Base-by-base conservation (phyloP, 2,888 invertebrate genomes). In the Pollenia labialis region DNA sequence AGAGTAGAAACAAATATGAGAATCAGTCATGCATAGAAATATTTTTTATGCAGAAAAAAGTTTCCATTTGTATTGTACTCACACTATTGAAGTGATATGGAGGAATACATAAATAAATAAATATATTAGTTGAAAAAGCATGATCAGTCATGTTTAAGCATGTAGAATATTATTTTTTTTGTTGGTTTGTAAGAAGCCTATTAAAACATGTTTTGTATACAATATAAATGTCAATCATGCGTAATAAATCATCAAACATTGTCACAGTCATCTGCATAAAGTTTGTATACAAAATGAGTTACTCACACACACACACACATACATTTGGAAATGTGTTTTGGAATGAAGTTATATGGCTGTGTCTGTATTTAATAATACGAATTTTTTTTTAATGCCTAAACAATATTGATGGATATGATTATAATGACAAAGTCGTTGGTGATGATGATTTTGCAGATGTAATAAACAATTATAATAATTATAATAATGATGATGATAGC, bases 201-300 rank as follows among this genome's bases (percentile, higher is more conserved):
- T 82, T 79, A 85, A 85, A 85, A 81, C 77, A 75, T 82, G 79
- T 79, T 82, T 82, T 52, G 79, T 82, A 90, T 89, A 89, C 90
- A 91, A 89, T 90, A 82, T 90, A 91, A 91, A 91, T 90, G 91
- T 89, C 91, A 90, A 91, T 91, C 90, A 91, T 89, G 91, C 91
- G 90, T 90, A 90, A 91, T 91, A 91, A 91, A 91, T 91, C 91
- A 91, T 90, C 48, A 81, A 88, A 81, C 52, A 79, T 81, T 79
- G 86, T 87, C 64, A 75, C 62, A 76, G 46, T 80, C 80, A 79
- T 80, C 76, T 68, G 72, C 80, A 76, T 83, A 54, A 72, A 60
- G 69, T 62, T 81, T 18, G 52, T 60, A 44, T 72, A 46, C n/a
- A 44, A 12, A 66, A 76, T 14, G 54, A 16, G 46, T 7, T 32